These are phyloP conservation scores for Gonatopus flavifemur DNA, from an alignment of 1,140 invertebrate species.

Conservation along the genomic window DNA sequence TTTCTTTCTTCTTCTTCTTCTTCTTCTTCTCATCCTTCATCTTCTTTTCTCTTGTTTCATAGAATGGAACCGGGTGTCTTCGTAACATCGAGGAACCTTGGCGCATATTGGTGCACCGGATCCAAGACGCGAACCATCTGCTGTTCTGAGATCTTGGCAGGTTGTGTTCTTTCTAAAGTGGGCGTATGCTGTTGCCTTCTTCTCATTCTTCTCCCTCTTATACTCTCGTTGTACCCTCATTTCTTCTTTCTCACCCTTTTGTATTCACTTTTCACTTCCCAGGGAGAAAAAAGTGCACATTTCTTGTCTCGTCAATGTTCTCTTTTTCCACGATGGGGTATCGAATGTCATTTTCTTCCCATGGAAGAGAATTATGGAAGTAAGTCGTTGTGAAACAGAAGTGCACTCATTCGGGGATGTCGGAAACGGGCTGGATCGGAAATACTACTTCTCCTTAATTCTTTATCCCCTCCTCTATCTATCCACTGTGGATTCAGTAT, in stretches of 20 bases:
- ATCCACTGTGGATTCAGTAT: too few relatives aligned
- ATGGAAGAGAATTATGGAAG: too few relatives aligned
- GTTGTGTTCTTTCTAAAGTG: slow-evolving; percentile 18
- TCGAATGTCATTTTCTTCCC: slow-evolving; percentile 30
- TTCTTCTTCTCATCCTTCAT: too few relatives aligned
- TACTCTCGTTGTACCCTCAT: neutral
- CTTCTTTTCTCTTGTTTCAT: too few relatives aligned
- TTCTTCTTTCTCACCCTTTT: slow-evolving; percentile 4
- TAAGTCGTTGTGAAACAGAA: too few relatives aligned
- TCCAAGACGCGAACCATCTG: slow-evolving; percentile 38
- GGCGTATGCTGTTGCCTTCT: slow-evolving; percentile 16
- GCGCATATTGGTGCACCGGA: slow-evolving; percentile 12
- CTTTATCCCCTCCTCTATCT: neutral
- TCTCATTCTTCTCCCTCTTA: neutral
- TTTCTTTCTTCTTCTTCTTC: too few relatives aligned
- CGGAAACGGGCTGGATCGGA: slow-evolving; percentile 29
- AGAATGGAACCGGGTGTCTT: too few relatives aligned
- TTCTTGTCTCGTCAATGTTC: slow-evolving; percentile 1
- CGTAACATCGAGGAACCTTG: too few relatives aligned
- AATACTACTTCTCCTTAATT: slow-evolving; percentile 1
- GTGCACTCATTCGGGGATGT: too few relatives aligned
- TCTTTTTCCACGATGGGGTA: too few relatives aligned
- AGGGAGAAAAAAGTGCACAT: slow-evolving; percentile 15
- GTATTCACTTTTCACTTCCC: slow-evolving; percentile 12
- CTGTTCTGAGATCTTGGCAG: too few relatives aligned